Evolutionary conservation across 2,113 vertebrate species (phyloP), one percentile per base, ranked within the genome.

Genomic region (Chrysochloris asiatica): DNA sequence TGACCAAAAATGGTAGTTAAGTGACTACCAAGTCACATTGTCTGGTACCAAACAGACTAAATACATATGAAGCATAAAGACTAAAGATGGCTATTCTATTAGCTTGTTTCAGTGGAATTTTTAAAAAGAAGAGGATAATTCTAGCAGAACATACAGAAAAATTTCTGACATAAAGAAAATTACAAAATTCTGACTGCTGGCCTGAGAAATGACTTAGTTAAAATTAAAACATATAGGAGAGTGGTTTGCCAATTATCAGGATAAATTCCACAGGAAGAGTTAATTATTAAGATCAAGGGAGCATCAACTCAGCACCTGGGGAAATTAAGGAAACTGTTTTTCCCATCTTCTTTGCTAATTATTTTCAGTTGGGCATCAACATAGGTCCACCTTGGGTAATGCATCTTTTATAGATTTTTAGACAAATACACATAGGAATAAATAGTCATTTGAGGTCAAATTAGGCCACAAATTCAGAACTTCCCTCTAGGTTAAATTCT

Each of bases 311-410:
- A 41, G 83, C 7, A 92, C 69, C 73, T 76, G 47, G 90, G 90
- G 89, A 96, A 95, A 96, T 95, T 90, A 97, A 91, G 45, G 93
- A 48, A 22, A 8, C 5, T 77, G 83, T 73, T 56, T 24, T 41
- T 26, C 54, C n/a, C 9, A 10, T 33, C 38, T 54, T 21, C 61
- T 91, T 82, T 88, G 93, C 76, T 96, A 92, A 95, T 91, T 90
- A 80, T 83, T 88, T 86, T 93, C 72, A 86, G 33, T 36, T 80
- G n/a, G 30, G 91, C 90, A 56, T 80, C 94, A 92, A 80, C 43
- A 83, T 93, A 93, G 78, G 79, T 59, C 77, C 54, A 88, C 56
- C 12, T 38, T 17, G 24, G 54, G 6, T n/a, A 72, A 89, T 65
- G 63, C 85, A 85, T 59, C 52, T 93, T 77, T 17, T 41, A 87